A percentile compares a stretch with the other conserved stretches of the same genome.
Conservation (phyloP, 2,113 vertebrate species). For the Malurus melanocephalus region DNA sequence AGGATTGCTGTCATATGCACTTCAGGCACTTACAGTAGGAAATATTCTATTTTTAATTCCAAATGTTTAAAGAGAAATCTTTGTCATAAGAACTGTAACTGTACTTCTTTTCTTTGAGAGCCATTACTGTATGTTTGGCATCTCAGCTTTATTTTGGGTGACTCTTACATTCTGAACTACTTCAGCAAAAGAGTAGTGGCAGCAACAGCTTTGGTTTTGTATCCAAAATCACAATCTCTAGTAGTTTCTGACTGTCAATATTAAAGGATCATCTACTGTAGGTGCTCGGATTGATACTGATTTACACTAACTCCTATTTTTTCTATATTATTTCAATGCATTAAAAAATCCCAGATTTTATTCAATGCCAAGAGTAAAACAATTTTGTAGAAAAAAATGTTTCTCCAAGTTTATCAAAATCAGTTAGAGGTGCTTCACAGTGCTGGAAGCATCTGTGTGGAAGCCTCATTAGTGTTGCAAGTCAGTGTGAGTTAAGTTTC, state of each 20-base stretch:
- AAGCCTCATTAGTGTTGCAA: background rate
- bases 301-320: background rate
- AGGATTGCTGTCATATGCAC: background rate
- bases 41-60: constrained; percentile 24
- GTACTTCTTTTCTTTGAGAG: constrained; percentile 4
- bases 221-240: background rate
- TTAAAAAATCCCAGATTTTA: background rate
- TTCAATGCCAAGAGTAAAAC: background rate
- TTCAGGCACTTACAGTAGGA: constrained; percentile 13
- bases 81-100: background rate
- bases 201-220: background rate
- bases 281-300: background rate
- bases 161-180: background rate
- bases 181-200: background rate
- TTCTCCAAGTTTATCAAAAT: background rate
- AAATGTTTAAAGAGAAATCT: constrained; percentile 31
- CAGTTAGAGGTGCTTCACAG: background rate
- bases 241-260: background rate
- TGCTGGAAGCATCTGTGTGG: background rate
- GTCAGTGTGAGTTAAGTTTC: background rate
- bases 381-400: background rate
- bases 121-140: background rate
- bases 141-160: background rate
- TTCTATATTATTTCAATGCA: background rate
- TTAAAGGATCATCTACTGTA: background rate